Percentiles rank a stretch among this genome's conserved stretches.
Evolutionary conservation across 2,797 vertebrate genomes (phyloP).

Genomic region (Brachyrhaphis roseni): DNA sequence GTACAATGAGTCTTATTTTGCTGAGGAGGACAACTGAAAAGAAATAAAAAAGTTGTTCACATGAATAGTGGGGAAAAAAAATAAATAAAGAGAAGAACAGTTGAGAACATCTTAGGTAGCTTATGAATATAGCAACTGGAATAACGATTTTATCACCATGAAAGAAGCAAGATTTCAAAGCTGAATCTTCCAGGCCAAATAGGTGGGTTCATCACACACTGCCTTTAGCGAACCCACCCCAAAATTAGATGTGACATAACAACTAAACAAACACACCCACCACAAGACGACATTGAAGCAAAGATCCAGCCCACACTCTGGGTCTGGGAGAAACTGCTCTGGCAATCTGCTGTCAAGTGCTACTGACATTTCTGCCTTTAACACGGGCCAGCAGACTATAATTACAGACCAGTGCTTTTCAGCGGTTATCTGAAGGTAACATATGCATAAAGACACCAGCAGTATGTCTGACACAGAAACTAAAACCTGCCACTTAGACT

Average conservation of each 20-base stretch:
- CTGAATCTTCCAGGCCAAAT: not conserved
- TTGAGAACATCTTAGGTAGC: not conserved
- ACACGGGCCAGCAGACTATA: constrained; percentile 24
- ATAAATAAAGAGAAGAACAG: not conserved
- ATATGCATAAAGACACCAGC: constrained; percentile 29
- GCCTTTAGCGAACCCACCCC: not conserved
- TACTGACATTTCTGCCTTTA: constrained; percentile 27
- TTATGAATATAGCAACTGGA: not conserved
- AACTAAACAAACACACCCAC: not conserved
- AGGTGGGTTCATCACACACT: not conserved
- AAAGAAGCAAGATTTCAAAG: not conserved
- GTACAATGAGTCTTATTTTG: not conserved
- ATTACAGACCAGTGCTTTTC: constrained; percentile 22
- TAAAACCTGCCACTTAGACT: constrained; percentile 21
- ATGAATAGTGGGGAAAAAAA: not conserved
- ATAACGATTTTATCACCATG: not conserved
- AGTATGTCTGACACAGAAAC: constrained; percentile 21
- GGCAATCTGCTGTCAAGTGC: constrained; percentile 30
- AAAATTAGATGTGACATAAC: constrained; percentile 15
- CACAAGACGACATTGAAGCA: not conserved
- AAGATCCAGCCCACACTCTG: constrained; percentile 2
- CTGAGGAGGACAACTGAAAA: not conserved
- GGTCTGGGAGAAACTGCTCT: constrained; percentile 30
- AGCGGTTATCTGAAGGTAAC: constrained; percentile 50
- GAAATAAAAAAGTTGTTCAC: not conserved